Conservation (phyloP, 2,888 invertebrate genomes). For the Diachrysia chrysitis region DNA sequence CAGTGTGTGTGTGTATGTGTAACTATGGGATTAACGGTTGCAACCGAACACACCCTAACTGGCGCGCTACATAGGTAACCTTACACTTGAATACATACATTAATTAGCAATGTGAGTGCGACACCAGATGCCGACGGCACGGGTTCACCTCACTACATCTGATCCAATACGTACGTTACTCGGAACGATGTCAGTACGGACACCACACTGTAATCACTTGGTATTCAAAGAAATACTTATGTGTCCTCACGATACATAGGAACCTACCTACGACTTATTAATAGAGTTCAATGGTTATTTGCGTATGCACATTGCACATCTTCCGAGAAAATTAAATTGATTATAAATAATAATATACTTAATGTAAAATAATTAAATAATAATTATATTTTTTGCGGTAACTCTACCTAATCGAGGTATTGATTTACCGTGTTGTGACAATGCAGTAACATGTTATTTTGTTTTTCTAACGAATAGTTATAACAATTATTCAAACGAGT, state of each 20-base stretch:
- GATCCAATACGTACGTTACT: not conserved
- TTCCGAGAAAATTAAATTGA: not conserved
- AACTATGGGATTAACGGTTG: not conserved
- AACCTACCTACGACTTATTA: not conserved
- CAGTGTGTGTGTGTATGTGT: no score
- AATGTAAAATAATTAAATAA: not conserved
- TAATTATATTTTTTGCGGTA: not conserved
- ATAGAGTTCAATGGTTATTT: not conserved
- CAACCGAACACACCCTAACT: not conserved
- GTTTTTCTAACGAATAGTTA: not conserved
- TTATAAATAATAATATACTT: not conserved
- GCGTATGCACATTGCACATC: not conserved
- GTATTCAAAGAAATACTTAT: not conserved
- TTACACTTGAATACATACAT: conserved; percentile 1
- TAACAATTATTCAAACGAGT: not conserved
- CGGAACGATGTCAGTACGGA: not conserved
- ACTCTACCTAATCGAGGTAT: not conserved
- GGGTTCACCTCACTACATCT: not conserved
- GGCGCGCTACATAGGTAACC: not conserved
- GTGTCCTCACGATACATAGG: not conserved
- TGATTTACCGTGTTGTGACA: conserved; percentile 4
- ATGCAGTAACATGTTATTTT: not conserved
- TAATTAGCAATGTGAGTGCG: not conserved
- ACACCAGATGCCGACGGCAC: not conserved
- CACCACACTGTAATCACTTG: not conserved